Base-by-base conservation (phyloP, 2,797 vertebrate genomes). In the Liasis olivaceus region DNA sequence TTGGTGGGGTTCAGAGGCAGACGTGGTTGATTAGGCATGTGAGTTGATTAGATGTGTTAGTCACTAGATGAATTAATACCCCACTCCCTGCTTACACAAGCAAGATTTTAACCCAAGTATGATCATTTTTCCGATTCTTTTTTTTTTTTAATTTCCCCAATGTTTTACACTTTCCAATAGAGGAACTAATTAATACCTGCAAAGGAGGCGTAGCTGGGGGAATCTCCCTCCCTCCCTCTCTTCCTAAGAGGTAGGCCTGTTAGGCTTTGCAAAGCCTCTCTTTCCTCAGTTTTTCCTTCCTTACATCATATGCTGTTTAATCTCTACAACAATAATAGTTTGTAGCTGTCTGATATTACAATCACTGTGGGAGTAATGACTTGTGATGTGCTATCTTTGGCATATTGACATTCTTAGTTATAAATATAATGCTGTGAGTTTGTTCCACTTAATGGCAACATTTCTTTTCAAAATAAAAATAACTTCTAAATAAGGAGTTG, bases 321-420 rank as follows among this genome's bases (percentile, higher is more conserved):
- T 81, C 93, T 91, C 94, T 91, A 9, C 42, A 93, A 42, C 91
- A 88, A 59, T n/a, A 60, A 4, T 72, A 90, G 93, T 93, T 94
- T 85, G 88, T 87, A 54, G 47, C 2, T 64, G 54, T 56, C 84
- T 72, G 0, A 0, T 56, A 87, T 81, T 94, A 96, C 93, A 60
- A 89, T 85, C 91, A 94, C 77, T 93, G 63, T 85, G 36, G 89
- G 91, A 96, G 63, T 91, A 91, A 58, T 36, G 91, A 87, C 86
- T 95, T 91, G 63, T 77, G 4, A 81, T 95, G 94, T 96, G 93
- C 85, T 93, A 81, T 69, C 60, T 90, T 93, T 89, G 59, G 87
- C 1, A 56, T 63, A 17, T 13, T 0, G 60, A 87, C 89, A n/a
- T 89, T 93, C 90, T 89, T 87, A 62, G 8, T 91, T 91, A 84